Percentiles rank a stretch among this genome's conserved stretches.
Evolutionary conservation across 2,888 invertebrate genomes (phyloP).

Genomic region (Oasisia sp.): DNA sequence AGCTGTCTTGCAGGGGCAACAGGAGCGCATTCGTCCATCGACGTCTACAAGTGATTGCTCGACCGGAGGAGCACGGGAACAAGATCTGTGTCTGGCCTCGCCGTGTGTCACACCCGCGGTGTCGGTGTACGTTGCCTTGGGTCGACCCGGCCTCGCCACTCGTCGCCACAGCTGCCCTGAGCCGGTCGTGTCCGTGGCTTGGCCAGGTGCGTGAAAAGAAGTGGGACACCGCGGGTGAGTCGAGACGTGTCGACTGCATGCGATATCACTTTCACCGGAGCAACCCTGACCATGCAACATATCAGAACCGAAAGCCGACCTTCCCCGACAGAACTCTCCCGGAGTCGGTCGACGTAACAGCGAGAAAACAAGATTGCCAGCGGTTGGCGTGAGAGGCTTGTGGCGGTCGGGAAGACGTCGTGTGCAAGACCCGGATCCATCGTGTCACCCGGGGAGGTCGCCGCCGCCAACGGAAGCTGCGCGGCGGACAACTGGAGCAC

Average conservation of each 20-base stretch:
- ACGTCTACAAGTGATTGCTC: background rate
- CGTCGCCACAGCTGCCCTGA: background rate
- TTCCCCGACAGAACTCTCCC: background rate
- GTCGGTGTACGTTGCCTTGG: background rate
- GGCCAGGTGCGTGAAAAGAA: background rate
- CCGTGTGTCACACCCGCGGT: background rate
- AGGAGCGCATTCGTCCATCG: background rate
- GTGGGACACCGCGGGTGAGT: background rate
- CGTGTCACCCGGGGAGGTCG: constrained; percentile 22
- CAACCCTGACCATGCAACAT: background rate
- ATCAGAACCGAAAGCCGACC: background rate
- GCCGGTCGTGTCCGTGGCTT: background rate
- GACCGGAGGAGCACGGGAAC: background rate
- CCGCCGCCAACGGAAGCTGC: background rate
- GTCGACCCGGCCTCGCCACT: background rate
- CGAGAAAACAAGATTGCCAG: background rate
- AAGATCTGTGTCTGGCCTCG: background rate
- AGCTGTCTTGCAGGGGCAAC: background rate
- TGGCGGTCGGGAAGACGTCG: background rate
- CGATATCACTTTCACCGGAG: background rate
- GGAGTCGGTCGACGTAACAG: background rate
- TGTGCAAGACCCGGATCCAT: constrained; percentile 22
- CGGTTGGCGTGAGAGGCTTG: background rate
- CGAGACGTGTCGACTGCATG: background rate
- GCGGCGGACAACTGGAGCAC: background rate